Evolutionary conservation across 2,113 vertebrate genomes (phyloP).

Genomic region (Fukomys damarensis): DNA sequence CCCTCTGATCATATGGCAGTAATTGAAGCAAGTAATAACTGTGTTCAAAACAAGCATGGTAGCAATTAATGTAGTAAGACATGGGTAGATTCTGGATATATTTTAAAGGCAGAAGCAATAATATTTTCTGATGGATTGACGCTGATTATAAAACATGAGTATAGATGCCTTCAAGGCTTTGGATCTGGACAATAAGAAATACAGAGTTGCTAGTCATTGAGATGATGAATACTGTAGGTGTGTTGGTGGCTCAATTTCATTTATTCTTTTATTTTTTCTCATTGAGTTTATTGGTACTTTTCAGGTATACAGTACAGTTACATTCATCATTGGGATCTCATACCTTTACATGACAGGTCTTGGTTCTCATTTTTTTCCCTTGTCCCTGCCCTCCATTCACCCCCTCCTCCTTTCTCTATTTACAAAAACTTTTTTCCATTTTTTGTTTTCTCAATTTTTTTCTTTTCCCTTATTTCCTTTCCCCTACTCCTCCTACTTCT

Average conservation of each 20-base stretch:
- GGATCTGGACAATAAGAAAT: not conserved
- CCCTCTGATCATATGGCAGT: not conserved
- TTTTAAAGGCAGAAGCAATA: not conserved
- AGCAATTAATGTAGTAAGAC: not conserved
- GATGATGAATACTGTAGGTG: not conserved
- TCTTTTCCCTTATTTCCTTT: too few relatives aligned
- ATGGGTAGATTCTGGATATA: not conserved
- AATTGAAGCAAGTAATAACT: not conserved
- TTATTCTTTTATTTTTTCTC: too few relatives aligned
- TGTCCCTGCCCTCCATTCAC: too few relatives aligned
- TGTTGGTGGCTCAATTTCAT: not conserved
- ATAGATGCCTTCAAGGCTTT: not conserved
- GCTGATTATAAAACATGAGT: not conserved
- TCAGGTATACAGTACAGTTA: too few relatives aligned
- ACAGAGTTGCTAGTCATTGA: not conserved
- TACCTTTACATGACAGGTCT: too few relatives aligned
- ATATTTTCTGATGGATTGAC: not conserved
- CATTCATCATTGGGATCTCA: too few relatives aligned
- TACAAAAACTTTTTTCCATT: too few relatives aligned
- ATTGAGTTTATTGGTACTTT: too few relatives aligned
- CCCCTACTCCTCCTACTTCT: too few relatives aligned
- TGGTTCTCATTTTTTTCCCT: too few relatives aligned
- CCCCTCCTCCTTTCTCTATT: too few relatives aligned
- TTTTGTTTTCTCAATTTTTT: too few relatives aligned
- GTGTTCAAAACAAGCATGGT: slow-evolving; percentile 24